Evolutionary conservation across 2,797 vertebrate genomes (phyloP).

Genomic region (Sebastes nivosus): DNA sequence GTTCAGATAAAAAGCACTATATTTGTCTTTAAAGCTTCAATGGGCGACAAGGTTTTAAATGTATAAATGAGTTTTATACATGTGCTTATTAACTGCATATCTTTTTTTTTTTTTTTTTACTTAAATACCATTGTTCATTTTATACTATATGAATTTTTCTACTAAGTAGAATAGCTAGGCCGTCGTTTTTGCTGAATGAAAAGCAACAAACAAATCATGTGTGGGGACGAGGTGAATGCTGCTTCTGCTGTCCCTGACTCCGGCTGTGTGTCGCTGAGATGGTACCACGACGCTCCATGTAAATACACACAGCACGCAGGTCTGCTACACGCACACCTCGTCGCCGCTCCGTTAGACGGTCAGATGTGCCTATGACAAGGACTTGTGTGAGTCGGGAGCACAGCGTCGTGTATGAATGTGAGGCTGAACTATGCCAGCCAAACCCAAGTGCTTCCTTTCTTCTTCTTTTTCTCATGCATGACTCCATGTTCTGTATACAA

Average conservation of each 20-base stretch:
- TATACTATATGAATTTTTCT: conserved; percentile 85
- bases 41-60: conserved; percentile 85
- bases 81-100: conserved; percentile 86
- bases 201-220: conserved; percentile 47
- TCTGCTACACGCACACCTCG: conserved; percentile 27
- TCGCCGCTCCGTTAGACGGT: conserved; percentile 1
- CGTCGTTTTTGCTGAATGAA: conserved; percentile 77
- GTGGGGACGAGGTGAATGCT: conserved; percentile 49
- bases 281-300: conserved; percentile 41
- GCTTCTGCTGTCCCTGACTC: conserved; percentile 45
- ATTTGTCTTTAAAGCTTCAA: conserved; percentile 82
- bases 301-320: conserved; percentile 37
- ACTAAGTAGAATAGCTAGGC: conserved; percentile 87
- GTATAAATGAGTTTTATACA: conserved; percentile 90
- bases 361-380: conserved; percentile 38
- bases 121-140: conserved; percentile 69
- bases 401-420: conserved; percentile 34
- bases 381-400: conserved; percentile 31
- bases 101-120: conserved; percentile 71
- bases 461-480: conserved; percentile 20
- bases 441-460: conserved; percentile 38
- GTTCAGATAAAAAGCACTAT: conserved; percentile 82
- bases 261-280: conserved; percentile 31
- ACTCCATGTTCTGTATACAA: conserved; percentile 45
- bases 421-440: conserved; percentile 27